A percentile compares a stretch with the other conserved stretches of the same genome.
These are phyloP conservation scores for Sinocyclocheilus anophthalmus DNA, from an alignment of 2,113 vertebrate genomes.

Conservation along the genomic window DNA sequence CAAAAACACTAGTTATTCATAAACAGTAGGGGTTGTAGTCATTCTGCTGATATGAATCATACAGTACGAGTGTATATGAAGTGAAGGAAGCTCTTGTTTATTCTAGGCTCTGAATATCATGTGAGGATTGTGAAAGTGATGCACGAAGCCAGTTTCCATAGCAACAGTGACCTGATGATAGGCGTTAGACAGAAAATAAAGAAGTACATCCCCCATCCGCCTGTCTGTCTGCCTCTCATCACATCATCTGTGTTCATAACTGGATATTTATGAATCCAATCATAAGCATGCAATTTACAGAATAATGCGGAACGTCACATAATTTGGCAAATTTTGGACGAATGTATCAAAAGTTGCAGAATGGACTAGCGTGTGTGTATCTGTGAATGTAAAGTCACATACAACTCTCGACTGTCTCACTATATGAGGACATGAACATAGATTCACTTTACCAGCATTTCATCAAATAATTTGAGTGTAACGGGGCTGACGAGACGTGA, in stretches of 20 bases:
- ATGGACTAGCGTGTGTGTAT: no score
- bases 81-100: background rate
- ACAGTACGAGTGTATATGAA: background rate
- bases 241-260: background rate
- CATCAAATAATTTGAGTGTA: no score
- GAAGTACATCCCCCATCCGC: background rate
- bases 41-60: background rate
- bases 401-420: no score
- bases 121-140: background rate
- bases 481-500: no score
- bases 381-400: no score
- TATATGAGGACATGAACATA: no score
- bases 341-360: no score
- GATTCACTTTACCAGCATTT: no score
- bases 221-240: background rate
- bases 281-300: no score
- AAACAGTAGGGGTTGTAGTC: background rate
- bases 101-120: background rate
- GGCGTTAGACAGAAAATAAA: slow-evolving; percentile 27
- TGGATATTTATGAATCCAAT: no score
- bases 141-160: slow-evolving; percentile 44
- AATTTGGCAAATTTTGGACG: no score
- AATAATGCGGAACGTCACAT: no score
- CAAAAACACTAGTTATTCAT: background rate
- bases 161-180: slow-evolving; percentile 31